Percentiles rank a stretch among this genome's conserved stretches.
phyloP scores from a whole-genome alignment of 2,113 vertebrate species.

The Capricornis sumatraensis region DNA sequence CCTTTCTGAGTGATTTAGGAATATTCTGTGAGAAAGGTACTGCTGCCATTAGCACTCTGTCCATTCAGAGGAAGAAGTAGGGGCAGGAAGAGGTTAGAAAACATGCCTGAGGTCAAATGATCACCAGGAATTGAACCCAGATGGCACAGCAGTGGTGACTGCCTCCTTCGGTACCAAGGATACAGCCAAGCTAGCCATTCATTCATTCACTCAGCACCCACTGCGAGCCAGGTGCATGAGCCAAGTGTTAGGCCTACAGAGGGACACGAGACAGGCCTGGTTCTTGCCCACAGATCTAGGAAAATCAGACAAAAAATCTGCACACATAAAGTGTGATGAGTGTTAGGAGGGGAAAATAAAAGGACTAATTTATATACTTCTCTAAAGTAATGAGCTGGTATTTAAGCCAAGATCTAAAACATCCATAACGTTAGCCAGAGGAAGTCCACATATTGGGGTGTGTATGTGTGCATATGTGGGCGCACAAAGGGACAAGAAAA shows the following conservation, averaged over 20 bases:
- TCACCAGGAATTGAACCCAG: not conserved
- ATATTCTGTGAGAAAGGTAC: not conserved
- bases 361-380: not conserved
- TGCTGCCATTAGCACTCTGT: not conserved
- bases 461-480: too few relatives aligned
- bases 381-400: not conserved
- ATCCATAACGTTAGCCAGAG: not conserved
- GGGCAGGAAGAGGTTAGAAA: not conserved
- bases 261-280: not conserved
- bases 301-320: not conserved
- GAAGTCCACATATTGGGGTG: not conserved
- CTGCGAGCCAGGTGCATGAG: accelerated
- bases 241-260: not conserved
- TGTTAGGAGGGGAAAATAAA: not conserved
- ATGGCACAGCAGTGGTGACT: accelerated
- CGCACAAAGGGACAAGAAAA: not conserved
- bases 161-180: too few relatives aligned
- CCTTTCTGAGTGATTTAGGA: not conserved
- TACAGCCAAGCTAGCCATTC: not conserved
- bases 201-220: not conserved
- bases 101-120: not conserved
- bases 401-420: not conserved
- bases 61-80: not conserved
- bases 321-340: not conserved
- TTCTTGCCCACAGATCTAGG: not conserved